Conservation (phyloP, 1,140 invertebrate species). For the Drosophila pseudoananassae region DNA sequence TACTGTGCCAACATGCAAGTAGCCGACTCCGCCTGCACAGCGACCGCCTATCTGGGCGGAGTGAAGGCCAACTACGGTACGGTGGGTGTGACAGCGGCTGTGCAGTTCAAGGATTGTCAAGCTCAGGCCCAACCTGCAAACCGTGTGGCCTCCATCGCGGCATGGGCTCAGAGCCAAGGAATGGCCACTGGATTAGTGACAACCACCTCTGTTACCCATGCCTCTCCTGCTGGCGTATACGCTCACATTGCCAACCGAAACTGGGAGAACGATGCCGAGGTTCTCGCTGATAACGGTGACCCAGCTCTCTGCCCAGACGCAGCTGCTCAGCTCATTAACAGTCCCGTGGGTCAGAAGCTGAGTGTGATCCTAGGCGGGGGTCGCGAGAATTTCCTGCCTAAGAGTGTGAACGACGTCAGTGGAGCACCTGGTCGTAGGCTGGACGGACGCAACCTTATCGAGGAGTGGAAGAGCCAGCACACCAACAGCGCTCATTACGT, state of each 20-base stretch:
- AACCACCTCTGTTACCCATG: conserved; percentile 91
- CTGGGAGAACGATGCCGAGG: conserved; percentile 90
- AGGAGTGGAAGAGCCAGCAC: conserved; percentile 87
- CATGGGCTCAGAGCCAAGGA: conserved; percentile 89
- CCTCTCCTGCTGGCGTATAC: conserved; percentile 90
- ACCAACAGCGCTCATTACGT: conserved; percentile 86
- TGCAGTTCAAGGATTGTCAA: conserved; percentile 86
- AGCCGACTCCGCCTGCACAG: conserved; percentile 87
- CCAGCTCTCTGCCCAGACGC: conserved; percentile 88
- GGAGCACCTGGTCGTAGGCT: conserved; percentile 84
- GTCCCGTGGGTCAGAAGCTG: conserved; percentile 87
- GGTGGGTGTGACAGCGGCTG: conserved; percentile 89
- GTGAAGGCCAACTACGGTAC: conserved; percentile 92
- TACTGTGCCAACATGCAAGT: conserved; percentile 90
- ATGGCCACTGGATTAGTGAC: conserved; percentile 90
- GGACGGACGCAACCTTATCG: conserved; percentile 89
- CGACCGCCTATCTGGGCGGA: conserved; percentile 91
- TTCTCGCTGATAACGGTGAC: conserved; percentile 78
- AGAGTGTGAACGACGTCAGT: conserved; percentile 67
- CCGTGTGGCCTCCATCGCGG: conserved; percentile 88
- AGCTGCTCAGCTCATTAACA: conserved; percentile 89
- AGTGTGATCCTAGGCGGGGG: conserved; percentile 91
- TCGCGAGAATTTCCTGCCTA: conserved; percentile 88
- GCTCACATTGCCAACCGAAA: conserved; percentile 89
- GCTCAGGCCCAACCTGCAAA: conserved; percentile 85